Evolutionary conservation across 30 jellyfish, hydroid and myxozoan genomes (phyloP).

Genomic region (Cassiopea andromeda): DNA sequence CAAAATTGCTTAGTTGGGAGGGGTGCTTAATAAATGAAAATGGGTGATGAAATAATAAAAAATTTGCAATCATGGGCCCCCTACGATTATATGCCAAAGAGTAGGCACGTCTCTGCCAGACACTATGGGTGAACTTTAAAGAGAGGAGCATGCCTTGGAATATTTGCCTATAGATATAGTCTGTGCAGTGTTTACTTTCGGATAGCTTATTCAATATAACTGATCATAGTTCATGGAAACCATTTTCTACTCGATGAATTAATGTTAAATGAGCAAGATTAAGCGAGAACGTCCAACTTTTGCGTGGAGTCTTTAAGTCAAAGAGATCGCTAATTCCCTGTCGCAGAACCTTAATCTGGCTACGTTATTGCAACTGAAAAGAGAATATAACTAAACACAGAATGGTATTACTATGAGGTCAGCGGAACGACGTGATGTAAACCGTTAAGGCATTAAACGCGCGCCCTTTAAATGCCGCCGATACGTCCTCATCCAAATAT

Average conservation of each 20-base stretch:
- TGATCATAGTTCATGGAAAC: too few species aligned
- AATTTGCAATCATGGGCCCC: too few species aligned
- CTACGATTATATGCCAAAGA: too few species aligned
- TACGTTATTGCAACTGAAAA: neutral
- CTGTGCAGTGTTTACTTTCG: neutral
- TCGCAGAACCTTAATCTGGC: neutral
- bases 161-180: neutral
- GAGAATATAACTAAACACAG: neutral
- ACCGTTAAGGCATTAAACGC: neutral
- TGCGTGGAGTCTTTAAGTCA: neutral
- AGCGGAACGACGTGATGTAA: neutral
- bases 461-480: neutral
- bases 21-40: too few species aligned
- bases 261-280: neutral
- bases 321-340: neutral
- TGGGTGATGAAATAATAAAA: too few species aligned
- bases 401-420: neutral
- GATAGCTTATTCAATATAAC: neutral
- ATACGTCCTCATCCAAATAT: neutral
- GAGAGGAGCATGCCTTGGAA: too few species aligned
- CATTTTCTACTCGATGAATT: neutral
- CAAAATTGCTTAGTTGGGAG: too few species aligned
- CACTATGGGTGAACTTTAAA: too few species aligned
- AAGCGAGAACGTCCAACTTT: neutral
- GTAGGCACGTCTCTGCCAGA: too few species aligned